phyloP scores from a whole-genome alignment of 2,888 invertebrate genomes.

The Xanthorhoe spadicearia region DNA sequence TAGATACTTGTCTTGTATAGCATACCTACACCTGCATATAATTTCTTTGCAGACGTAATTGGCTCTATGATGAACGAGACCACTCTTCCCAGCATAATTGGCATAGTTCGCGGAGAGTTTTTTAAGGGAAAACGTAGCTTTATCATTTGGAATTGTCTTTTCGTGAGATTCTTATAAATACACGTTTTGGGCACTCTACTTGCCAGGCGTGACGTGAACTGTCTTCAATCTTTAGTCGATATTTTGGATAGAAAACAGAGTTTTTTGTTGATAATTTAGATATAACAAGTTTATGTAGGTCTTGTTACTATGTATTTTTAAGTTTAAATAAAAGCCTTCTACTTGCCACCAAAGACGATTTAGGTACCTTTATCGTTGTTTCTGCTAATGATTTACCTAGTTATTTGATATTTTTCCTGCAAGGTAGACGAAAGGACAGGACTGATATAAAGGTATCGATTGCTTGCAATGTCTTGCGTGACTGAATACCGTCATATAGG shows the following conservation, averaged over 20 bases:
- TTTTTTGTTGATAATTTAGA: too few species aligned
- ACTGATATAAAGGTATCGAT: neutral
- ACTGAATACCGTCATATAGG: neutral
- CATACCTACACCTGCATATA: conserved; percentile 10
- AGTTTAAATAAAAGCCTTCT: too few species aligned
- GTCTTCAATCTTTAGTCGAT: too few species aligned
- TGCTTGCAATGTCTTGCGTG: neutral
- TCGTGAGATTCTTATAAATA: neutral
- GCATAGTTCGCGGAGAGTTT: conserved; percentile 8
- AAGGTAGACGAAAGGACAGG: neutral
- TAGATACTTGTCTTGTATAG: neutral
- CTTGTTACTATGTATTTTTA: neutral
- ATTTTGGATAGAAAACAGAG: too few species aligned
- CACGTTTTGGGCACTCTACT: neutral
- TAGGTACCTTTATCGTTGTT: too few species aligned
- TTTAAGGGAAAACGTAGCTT: conserved; percentile 8
- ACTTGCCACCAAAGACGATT: too few species aligned
- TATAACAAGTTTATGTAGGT: too few species aligned
- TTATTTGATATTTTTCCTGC: neutral
- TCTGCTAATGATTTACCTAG: neutral
- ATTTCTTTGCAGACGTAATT: conserved; percentile 25
- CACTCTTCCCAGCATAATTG: conserved; percentile 21
- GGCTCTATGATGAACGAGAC: conserved; percentile 25
- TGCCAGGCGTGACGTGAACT: too few species aligned
- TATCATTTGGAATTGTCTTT: neutral